Base-by-base conservation (phyloP, 2,797 vertebrate genomes). In the Sebastiscus albofasciatus region DNA sequence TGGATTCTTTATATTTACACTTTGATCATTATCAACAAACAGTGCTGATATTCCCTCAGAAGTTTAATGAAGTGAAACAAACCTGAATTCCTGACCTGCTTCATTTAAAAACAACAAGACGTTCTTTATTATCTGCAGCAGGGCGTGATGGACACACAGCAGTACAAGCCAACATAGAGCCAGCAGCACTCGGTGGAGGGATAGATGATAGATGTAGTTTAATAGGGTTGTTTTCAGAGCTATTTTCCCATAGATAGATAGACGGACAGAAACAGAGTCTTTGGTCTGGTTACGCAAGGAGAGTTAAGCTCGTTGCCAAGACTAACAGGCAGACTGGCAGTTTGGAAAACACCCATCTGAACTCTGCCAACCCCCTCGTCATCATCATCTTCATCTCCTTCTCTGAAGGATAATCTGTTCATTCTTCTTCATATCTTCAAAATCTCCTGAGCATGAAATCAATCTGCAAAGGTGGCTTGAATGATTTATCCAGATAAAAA, bases 321-420 rank as follows among this genome's bases (percentile, higher is more conserved):
- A 84, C 72, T 10, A 77, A 83, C 80, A 83, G 84, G 78, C 83
- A 55, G 75, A 67, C 74, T 75, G 83, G 77, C 80, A 67, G 83
- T 64, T 85, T 84, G 87, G 72, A 87, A 72, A 77, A 36, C 31
- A 31, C 69, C 85, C 82, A 81, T 39, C 56, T 76, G 42, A 86
- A 81, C 79, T 74, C 58, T 33, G 68, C 54, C 58, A 75, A 26
- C 64, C 42, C 14, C 22, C 66, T 75, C 20, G 9, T 56, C 59
- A 3, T 76, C 69, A 42, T 66, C 61, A 1, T 52, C 34, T 16
- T 55, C 66, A 16, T 52, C 61, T 3, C 11, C 29, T 16, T 39
- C 58, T 3, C 20, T n/a, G 20, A 71, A 42, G 29, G 10, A n/a
- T 55, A 29, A 70, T 76, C 65, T 62, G 36, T 39, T 61, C 55